These are phyloP conservation scores for Oscheius sp. DNA, from an alignment of 1,140 invertebrate species.

Conservation along the genomic window DNA sequence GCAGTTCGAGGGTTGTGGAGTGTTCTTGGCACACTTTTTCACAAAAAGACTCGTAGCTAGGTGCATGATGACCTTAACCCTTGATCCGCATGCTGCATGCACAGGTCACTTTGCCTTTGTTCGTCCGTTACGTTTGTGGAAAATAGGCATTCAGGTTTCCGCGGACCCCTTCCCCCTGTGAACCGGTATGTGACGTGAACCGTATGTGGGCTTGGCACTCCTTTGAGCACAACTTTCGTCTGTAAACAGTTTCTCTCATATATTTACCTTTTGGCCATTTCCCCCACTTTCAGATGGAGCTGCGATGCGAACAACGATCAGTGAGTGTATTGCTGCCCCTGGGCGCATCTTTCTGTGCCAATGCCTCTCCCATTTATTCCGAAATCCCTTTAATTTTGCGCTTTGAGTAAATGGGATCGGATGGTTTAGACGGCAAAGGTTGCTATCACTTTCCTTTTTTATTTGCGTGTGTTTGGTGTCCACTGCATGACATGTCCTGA, in stretches of 20 bases:
- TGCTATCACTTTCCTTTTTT: conserved; percentile 4
- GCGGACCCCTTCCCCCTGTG: neutral
- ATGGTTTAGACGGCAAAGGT: neutral
- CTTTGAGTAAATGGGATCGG: too few species aligned
- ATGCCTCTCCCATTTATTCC: neutral
- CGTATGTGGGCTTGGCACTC: neutral
- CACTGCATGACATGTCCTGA: conserved; percentile 1
- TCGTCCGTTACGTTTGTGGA: neutral
- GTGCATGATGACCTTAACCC: neutral
- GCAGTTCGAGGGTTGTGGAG: neutral
- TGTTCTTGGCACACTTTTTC: neutral
- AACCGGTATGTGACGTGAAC: conserved; percentile 2
- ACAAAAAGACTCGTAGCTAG: neutral
- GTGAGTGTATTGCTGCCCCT: conserved; percentile 1
- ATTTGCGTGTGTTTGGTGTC: conserved; percentile 9
- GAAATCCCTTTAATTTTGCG: too few species aligned
- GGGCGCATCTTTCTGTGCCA: neutral
- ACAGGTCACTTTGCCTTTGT: neutral
- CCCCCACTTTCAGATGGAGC: conserved; percentile 1
- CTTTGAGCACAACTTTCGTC: neutral
- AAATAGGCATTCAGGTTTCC: neutral
- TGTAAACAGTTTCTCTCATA: neutral
- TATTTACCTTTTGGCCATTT: neutral
- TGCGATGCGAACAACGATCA: neutral
- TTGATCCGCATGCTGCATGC: neutral